Conservation (phyloP, 2,113 vertebrate genomes). For the Corythoichthys intestinalis region DNA sequence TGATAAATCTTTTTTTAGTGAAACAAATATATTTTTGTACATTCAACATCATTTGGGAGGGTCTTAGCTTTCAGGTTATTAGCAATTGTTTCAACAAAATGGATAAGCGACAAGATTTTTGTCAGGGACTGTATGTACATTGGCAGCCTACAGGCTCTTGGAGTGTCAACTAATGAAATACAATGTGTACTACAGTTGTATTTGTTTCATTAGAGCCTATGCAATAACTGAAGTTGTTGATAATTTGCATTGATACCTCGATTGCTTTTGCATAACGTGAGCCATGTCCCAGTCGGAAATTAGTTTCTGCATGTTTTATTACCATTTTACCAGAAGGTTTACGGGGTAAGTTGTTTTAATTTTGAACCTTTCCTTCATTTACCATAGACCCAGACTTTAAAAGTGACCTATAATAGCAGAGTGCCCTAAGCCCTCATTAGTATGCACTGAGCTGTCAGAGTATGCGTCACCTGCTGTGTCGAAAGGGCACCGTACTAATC, state of each 20-base stretch:
- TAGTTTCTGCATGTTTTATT: background rate
- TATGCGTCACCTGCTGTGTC: conserved; percentile 51
- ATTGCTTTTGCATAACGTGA: background rate
- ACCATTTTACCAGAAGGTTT: background rate
- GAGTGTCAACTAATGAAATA: no score
- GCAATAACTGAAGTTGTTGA: conserved; percentile 4
- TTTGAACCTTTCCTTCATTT: conserved; percentile 2
- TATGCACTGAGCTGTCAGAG: conserved; percentile 50
- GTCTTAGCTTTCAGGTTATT: no score
- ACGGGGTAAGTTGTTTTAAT: conserved; percentile 4
- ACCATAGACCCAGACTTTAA: conserved; percentile 31
- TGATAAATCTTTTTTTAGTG: no score
- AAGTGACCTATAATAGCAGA: conserved; percentile 50
- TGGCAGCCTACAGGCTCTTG: no score
- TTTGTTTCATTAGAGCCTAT: no score
- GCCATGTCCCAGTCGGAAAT: background rate
- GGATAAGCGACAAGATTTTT: no score
- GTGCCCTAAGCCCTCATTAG: conserved; percentile 47
- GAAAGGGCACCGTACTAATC: conserved; percentile 53
- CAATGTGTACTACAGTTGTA: no score
- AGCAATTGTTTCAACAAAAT: no score
- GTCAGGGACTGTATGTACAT: no score
- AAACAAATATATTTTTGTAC: no score
- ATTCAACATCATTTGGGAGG: no score
- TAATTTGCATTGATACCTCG: background rate